Base-by-base conservation (phyloP, 2,797 vertebrate genomes). In the Gymnocypris eckloni region DNA sequence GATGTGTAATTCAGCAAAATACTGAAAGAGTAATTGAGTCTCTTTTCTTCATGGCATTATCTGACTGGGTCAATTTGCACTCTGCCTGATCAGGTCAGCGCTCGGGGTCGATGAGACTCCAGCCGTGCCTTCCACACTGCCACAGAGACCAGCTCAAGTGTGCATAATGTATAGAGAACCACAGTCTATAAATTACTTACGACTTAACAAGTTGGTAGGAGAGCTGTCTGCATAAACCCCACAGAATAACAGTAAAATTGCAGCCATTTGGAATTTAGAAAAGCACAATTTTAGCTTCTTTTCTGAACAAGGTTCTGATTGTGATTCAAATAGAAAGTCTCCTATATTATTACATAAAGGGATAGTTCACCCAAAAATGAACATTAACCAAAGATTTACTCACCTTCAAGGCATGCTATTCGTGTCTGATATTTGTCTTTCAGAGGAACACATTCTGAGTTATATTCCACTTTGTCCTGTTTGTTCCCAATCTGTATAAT, bases 1-100 rank as follows among this genome's bases (percentile, higher is more conserved):
- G 15, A 83, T 84, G 77, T 80, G 39, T 64, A 82, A 88, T 70
- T 86, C 61, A 1, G 16, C 33, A 37, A 56, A 77, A 64, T 72
- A 83, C 10, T 48, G 59, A 39, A 83, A 37, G 39, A 61, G 33
- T 84, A 88, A 88, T 87, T 86, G 82, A 81, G 82, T 75, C 48
- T 73, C 37, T 83, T 20, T 82, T 84, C 76, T 72, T 70, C 37
- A 77, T 79, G 64, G 61, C 28, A 41, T 79, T 69, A 72, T 84
- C 78, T 48, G 64, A 64, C 39, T 12, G 71, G 84, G 88, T 89
- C 88, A 79, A 66, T 45, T 16, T 33, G 77, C 48, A 18, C 81
- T 81, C 41, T 39, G 61, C 25, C 67, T 64, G 43, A 83, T 48
- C 69, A 67, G 83, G 59, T 87, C 85, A 85, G 77, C 13, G 12